phyloP scores from a whole-genome alignment of 2,888 invertebrate species.

The Spatulosminthurus flaviceps region DNA sequence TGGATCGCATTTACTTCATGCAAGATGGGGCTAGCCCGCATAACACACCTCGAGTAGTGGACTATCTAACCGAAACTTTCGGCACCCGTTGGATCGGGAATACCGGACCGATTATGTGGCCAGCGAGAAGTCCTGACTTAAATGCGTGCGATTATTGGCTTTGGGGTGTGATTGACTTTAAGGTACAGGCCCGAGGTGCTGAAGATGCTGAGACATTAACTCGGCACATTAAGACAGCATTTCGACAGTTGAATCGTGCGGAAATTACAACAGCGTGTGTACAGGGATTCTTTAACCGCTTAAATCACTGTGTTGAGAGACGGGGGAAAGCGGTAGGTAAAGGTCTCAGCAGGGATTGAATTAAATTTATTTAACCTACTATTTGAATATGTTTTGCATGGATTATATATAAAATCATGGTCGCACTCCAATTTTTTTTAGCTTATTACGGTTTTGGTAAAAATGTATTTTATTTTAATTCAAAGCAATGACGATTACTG shows the following conservation, averaged over 20 bases:
- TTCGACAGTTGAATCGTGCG: not conserved
- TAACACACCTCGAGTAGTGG: not conserved
- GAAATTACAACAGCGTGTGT: no score
- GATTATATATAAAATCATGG: no score
- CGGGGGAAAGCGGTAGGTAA: no score
- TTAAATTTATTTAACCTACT: no score
- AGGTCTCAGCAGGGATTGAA: no score
- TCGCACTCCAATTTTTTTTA: no score
- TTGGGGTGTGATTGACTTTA: not conserved
- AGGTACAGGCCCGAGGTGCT: not conserved
- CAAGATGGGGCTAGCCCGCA: not conserved
- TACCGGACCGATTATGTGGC: not conserved
- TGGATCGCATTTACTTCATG: not conserved
- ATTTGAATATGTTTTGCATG: no score
- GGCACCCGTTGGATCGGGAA: not conserved
- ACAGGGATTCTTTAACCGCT: no score
- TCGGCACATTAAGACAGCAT: not conserved
- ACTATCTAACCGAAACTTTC: not conserved
- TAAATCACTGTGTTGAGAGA: no score
- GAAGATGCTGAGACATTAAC: not conserved
- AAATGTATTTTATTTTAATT: no score
- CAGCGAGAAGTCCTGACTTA: not conserved
- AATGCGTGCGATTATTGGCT: not conserved
- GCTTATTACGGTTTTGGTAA: no score
- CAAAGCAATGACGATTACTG: no score